Base-by-base conservation (phyloP, 1,140 invertebrate species). In the Macrocentrus cingulum region DNA sequence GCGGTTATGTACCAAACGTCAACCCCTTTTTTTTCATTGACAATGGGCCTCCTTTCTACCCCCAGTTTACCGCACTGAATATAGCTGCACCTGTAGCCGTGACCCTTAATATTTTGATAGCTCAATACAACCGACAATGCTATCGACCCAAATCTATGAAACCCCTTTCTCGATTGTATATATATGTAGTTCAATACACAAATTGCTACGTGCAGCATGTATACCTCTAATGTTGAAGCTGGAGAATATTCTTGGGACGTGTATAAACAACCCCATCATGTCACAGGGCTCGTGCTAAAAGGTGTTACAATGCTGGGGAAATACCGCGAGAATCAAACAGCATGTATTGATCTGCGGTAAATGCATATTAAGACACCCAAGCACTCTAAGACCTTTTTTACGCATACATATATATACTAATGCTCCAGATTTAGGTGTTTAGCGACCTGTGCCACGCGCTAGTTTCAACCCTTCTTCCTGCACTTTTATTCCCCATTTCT, bases 61-160 rank as follows among this genome's bases (percentile, higher is more conserved):
- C 39, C 37, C 48, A 50, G n/a, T n/a, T n/a, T n/a, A n/a, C n/a
- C n/a, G 37, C 18, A 51, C 23, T 9, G 18, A 50, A 48, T 41
- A 25, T 22, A 11, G 34, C 25, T 58, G 25, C 56, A 58, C 56
- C 56, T 58, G 56, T 58, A 51, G n/a, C 20, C 11, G 18, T n/a
- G 37, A 37, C 46, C 59, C 59, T 60, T 60, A 60, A 60, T 60
- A 60, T 60, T 60, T 54, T 60, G 59, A 60, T 60, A 60, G 59
- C 59, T 60, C 59, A 60, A 60, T 60, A 55, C 52, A 36, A 41
- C 51, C 44, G 39, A 60, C 59, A 60, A 60, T 60, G 29, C 59
- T 60, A 60, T 60, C 59, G 52, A 60, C 48, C 48, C 23, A 60
- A 53, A 60, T 60, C 59, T 60, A 51, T 60, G 48, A 49, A 39